Percentiles rank a stretch among this genome's conserved stretches.
phyloP scores from a whole-genome alignment of 2,888 invertebrate genomes.

The Nyleta sp. region DNA sequence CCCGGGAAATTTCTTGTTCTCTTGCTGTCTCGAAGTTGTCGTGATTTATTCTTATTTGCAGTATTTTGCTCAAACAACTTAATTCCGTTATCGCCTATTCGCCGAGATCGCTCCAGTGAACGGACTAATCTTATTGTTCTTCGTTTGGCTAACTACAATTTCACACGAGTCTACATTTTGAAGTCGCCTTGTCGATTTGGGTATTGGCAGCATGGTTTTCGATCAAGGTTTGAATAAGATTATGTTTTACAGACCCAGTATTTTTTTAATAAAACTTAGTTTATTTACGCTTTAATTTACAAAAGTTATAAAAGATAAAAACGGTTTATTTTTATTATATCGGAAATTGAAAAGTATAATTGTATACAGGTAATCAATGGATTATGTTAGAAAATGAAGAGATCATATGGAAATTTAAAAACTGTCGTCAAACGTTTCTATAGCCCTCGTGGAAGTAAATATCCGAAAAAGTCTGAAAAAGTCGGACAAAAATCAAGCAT shows the following conservation, averaged over 20 bases:
- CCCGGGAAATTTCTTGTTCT: constrained; percentile 31
- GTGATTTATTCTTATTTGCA: constrained; percentile 38
- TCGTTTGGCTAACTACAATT: constrained; percentile 31
- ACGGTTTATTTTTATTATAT: too few relatives aligned
- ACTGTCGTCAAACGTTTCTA: constrained; percentile 9
- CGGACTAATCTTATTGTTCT: constrained; percentile 54
- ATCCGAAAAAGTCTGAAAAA: too few relatives aligned
- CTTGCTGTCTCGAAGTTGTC: constrained; percentile 15
- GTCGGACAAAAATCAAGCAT: too few relatives aligned
- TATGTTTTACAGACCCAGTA: neutral
- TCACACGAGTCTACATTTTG: neutral
- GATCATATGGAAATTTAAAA: constrained; percentile 45
- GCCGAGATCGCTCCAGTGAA: constrained; percentile 19
- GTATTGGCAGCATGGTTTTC: too few relatives aligned
- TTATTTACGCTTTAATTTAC: constrained; percentile 24
- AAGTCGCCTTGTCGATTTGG: too few relatives aligned
- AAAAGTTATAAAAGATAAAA: constrained; percentile 1
- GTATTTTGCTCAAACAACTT: constrained; percentile 35
- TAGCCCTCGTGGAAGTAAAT: neutral
- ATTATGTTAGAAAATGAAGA: constrained; percentile 10
- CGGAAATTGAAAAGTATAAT: neutral
- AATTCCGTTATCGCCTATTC: constrained; percentile 35
- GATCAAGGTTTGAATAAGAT: constrained; percentile 8
- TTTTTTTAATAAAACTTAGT: constrained; percentile 9
- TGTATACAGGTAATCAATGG: neutral